Percentiles rank a stretch among this genome's conserved stretches.
These are phyloP conservation scores for Pocillopora meandrina DNA, from an alignment of 92 coral and sea anemone species.

Conservation along the genomic window DNA sequence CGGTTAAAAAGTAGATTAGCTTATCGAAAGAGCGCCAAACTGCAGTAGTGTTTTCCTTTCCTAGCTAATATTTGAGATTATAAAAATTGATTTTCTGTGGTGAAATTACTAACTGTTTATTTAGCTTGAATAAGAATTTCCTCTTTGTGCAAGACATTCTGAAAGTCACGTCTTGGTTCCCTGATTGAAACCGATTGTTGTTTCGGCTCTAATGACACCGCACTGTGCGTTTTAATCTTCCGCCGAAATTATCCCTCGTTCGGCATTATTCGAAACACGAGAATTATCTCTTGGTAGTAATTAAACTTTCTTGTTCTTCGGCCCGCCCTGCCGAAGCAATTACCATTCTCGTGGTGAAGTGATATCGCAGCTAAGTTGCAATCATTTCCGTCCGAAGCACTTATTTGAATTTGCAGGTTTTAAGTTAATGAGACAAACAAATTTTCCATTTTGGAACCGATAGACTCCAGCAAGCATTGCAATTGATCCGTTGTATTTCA, in stretches of 20 bases:
- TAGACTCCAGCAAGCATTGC: neutral
- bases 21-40: neutral
- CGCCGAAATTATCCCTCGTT: conserved; percentile 6
- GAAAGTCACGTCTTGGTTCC: neutral
- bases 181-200: conserved; percentile 8
- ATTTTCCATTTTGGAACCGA: neutral
- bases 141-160: neutral
- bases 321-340: conserved; percentile 22
- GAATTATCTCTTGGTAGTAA: conserved; percentile 7
- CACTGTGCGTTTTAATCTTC: conserved; percentile 16
- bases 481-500: neutral
- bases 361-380: neutral
- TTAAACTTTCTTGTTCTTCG: conserved; percentile 17
- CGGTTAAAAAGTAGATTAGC: neutral
- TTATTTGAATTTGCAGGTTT: neutral
- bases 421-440: neutral
- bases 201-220: conserved; percentile 6
- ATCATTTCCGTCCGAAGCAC: neutral
- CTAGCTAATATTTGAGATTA: conserved; percentile 25
- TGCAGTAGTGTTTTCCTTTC: neutral
- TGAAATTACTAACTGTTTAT: conserved; percentile 18
- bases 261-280: conserved; percentile 2
- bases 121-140: conserved; percentile 24
- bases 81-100: conserved; percentile 30
- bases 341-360: neutral